Evolutionary conservation across 2,888 invertebrate genomes (phyloP).

Genomic region (Pinctada fucata): DNA sequence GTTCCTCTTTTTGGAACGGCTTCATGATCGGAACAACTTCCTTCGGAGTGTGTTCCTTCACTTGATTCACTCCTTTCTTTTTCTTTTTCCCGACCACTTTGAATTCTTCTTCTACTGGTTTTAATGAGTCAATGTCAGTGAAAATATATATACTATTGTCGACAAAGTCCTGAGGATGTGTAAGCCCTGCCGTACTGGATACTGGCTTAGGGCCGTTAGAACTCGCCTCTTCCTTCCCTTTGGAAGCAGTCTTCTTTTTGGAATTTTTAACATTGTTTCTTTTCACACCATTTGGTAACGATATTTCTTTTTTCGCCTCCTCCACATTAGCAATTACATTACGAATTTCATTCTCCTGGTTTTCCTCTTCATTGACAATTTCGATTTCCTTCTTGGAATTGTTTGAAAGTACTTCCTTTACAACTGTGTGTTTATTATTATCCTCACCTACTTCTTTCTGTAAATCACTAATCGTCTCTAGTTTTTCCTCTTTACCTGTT

Average conservation of each 20-base stretch:
- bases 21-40: slow-evolving; percentile 36
- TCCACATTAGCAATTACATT: neutral
- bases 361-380: slow-evolving; percentile 25
- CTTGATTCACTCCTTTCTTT: slow-evolving; percentile 47
- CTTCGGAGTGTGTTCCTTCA: slow-evolving; percentile 39
- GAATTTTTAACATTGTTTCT: slow-evolving; percentile 59
- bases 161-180: slow-evolving; percentile 33
- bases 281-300: slow-evolving; percentile 43
- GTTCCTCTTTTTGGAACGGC: slow-evolving; percentile 41
- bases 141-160: slow-evolving; percentile 58
- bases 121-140: slow-evolving; percentile 60
- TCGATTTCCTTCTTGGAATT: slow-evolving; percentile 36
- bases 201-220: neutral
- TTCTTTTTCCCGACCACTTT: slow-evolving; percentile 66
- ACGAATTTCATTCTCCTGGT: neutral
- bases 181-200: neutral
- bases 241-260: slow-evolving; percentile 34
- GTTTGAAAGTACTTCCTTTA: slow-evolving; percentile 6
- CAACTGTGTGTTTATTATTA: slow-evolving; percentile 22
- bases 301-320: neutral
- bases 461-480: slow-evolving; percentile 3
- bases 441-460: slow-evolving; percentile 15
- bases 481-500: neutral
- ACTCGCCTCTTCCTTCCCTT: slow-evolving; percentile 2
- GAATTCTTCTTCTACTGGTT: slow-evolving; percentile 61